phyloP scores from a whole-genome alignment of 2,888 invertebrate genomes.

The Opisthograptis luteolata region DNA sequence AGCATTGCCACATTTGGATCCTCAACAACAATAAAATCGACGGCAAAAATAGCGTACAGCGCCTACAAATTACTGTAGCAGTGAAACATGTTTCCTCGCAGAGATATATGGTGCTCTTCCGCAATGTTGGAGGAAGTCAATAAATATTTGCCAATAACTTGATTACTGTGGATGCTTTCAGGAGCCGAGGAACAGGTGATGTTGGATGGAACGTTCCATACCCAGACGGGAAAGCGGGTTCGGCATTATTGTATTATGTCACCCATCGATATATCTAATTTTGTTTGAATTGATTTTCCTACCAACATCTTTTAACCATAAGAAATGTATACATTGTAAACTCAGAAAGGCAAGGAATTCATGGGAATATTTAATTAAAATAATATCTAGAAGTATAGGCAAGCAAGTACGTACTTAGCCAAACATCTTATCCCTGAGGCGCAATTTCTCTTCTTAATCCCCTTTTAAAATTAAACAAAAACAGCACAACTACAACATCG shows the following conservation, averaged over 20 bases:
- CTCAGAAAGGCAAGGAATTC: too few relatives aligned
- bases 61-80: slow-evolving; percentile 54
- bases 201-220: slow-evolving; percentile 34
- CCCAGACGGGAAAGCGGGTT: slow-evolving; percentile 22
- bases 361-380: too few relatives aligned
- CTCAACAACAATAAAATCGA: slow-evolving; percentile 62
- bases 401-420: too few relatives aligned
- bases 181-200: slow-evolving; percentile 41
- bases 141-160: slow-evolving; percentile 60
- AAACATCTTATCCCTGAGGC: slow-evolving; percentile 9
- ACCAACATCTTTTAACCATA: too few relatives aligned
- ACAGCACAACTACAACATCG: slow-evolving; percentile 34
- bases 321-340: too few relatives aligned
- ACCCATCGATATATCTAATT: too few relatives aligned
- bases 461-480: slow-evolving; percentile 36
- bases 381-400: too few relatives aligned
- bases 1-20: slow-evolving; percentile 48
- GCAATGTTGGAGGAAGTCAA: slow-evolving; percentile 44
- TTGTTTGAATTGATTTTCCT: too few relatives aligned
- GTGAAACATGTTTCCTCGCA: slow-evolving; percentile 50
- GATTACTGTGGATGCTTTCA: slow-evolving; percentile 52
- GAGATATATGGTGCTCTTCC: slow-evolving; percentile 49
- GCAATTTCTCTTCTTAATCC: slow-evolving; percentile 12
- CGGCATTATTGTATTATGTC: slow-evolving; percentile 21
- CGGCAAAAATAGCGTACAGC: slow-evolving; percentile 51